Percentiles rank a stretch among this genome's conserved stretches.
phyloP scores from a whole-genome alignment of 2,113 vertebrate species.

The Propithecus coquereli region DNA sequence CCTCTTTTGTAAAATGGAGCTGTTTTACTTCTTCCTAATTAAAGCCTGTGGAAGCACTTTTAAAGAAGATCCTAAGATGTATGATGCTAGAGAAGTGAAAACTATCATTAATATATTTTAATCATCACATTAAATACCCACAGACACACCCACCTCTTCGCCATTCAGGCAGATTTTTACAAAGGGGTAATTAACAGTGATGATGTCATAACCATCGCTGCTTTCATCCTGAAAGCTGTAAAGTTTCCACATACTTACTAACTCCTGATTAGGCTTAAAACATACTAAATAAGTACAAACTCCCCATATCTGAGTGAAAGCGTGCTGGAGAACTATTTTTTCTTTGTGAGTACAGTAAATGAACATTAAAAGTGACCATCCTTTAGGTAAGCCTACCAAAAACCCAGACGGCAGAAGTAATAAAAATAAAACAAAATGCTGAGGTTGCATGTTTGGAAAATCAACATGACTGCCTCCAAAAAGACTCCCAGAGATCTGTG shows the following conservation, averaged over 20 bases:
- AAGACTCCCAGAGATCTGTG: neutral
- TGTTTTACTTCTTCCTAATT: conserved; percentile 55
- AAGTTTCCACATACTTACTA: conserved; percentile 43
- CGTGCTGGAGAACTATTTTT: conserved; percentile 14
- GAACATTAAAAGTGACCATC: neutral
- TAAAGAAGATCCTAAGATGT: conserved; percentile 41
- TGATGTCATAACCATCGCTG: conserved; percentile 47
- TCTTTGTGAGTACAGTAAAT: conserved; percentile 18
- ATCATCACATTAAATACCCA: conserved; percentile 52
- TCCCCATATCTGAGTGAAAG: neutral
- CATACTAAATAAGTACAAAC: conserved; percentile 21
- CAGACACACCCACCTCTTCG: conserved; percentile 53
- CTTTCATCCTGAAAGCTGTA: conserved; percentile 51
- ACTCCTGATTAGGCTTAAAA: conserved; percentile 27
- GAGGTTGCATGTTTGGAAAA: conserved; percentile 3
- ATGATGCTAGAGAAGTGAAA: conserved; percentile 56
- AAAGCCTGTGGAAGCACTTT: conserved; percentile 54
- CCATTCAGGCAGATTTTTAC: conserved; percentile 44
- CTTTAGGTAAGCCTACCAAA: neutral
- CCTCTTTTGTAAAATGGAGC: conserved; percentile 38
- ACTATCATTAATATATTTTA: conserved; percentile 71
- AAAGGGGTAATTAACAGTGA: conserved; percentile 43
- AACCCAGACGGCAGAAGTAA: neutral
- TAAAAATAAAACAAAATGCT: conserved; percentile 41
- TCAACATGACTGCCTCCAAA: neutral